phyloP scores from a whole-genome alignment of 1,140 invertebrate genomes.

The Euschistus heros region DNA sequence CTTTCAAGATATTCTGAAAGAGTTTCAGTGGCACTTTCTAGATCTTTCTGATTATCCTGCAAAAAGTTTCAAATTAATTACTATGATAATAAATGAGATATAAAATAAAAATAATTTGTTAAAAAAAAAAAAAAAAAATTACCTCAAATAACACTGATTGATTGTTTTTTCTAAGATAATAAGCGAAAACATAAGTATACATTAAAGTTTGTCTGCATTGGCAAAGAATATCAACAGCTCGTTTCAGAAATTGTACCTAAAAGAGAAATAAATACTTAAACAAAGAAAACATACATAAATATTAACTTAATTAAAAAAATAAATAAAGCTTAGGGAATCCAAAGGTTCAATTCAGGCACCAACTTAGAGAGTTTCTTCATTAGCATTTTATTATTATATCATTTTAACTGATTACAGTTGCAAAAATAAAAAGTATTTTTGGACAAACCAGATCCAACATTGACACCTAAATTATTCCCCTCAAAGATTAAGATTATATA shows the following conservation, averaged over 20 bases:
- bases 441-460: no score
- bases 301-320: no score
- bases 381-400: no score
- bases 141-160: constrained; percentile 96
- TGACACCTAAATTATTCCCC: no score
- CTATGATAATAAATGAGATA: not conserved
- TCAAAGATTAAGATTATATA: no score
- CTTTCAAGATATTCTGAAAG: constrained; percentile 95
- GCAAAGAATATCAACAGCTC: constrained; percentile 95
- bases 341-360: no score
- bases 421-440: no score
- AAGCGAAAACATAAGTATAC: constrained; percentile 99
- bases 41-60: constrained; percentile 92
- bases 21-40: constrained; percentile 93
- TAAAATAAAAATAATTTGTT: constrained; percentile 19
- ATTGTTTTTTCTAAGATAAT: constrained; percentile 95
- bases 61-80: constrained; percentile 10
- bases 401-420: no score
- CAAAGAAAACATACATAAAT: no score
- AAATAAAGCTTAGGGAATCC: no score
- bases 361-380: no score
- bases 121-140: constrained; percentile 28
- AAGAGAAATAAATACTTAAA: not conserved
- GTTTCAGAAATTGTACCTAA: constrained; percentile 91
- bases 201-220: constrained; percentile 95